Evolutionary conservation across 2,113 vertebrate species (phyloP), one percentile per base, ranked within the genome.

Genomic region (Pedetes capensis): DNA sequence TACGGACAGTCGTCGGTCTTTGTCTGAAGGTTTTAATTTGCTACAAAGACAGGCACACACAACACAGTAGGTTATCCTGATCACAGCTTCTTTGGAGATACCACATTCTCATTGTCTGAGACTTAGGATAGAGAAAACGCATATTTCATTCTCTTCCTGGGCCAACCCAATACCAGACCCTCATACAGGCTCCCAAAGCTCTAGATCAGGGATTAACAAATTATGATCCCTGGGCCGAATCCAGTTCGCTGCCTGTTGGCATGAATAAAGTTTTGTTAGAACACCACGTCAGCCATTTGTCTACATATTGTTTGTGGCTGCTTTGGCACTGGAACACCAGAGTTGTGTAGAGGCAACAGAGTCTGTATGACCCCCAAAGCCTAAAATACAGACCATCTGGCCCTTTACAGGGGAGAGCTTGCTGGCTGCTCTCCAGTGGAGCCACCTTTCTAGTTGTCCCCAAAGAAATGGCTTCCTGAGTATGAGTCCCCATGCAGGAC

Each of bases 21-120:
- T 99, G 97, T 99, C 99, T 2, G 98, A 98, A 0, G 98, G 98
- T 96, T 99, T 99, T 80, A 99, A 98, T 96, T 99, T 99, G 98
- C 99, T 99, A 39, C 27, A 91, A 93, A 89, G 66, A 75, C 39
- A 95, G n/a, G 47, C 22, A 44, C 32, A 82, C 10, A 59, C 3
- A 37, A 66, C 17, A 39, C 69, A 25, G 34, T 4, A 1, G 39
- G 72, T 80, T n/a, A 87, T 53, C 29, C 39, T 5, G 27, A 37
- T 39, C 8, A 12, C 10, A 23, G 20, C 8, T 63, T 74, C 53
- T 25, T 61, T 61, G 57, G 18, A 55, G 85, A 92, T 3, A 71
- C 27, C 3, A 61, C n/a, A 34, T 10, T 55, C 57, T 69, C 8
- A 29, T 7, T 39, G 55, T 32, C 25, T 47, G 34, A 86, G 39